Evolutionary conservation across 2,797 vertebrate genomes (phyloP).

Genomic region (Phalanger gymnotis): DNA sequence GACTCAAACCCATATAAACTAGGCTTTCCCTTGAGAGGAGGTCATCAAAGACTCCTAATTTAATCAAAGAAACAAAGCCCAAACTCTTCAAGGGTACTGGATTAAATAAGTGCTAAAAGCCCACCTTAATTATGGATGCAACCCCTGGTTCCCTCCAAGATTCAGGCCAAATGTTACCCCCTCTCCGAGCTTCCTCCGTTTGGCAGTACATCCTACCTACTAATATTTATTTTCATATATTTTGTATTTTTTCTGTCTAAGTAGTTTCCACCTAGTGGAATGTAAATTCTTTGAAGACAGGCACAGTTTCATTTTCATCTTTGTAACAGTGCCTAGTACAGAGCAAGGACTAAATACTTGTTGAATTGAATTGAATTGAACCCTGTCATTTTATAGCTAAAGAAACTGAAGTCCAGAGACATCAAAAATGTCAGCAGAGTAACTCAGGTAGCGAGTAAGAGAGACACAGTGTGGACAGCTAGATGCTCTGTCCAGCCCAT

Average conservation of each 20-base stretch:
- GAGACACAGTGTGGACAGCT: rapidly evolving
- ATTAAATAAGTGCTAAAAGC: no score
- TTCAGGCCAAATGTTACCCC: no score
- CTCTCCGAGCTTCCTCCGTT: not conserved
- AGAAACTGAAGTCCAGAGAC: not conserved
- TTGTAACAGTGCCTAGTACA: not conserved
- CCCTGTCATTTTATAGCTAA: not conserved
- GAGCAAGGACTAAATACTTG: not conserved
- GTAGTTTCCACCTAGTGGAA: not conserved
- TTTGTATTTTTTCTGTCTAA: not conserved
- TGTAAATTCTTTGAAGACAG: not conserved
- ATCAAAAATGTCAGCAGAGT: not conserved
- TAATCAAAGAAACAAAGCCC: no score
- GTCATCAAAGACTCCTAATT: no score
- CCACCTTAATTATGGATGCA: no score
- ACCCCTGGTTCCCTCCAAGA: not conserved
- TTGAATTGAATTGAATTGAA: not conserved
- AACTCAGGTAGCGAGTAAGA: not conserved
- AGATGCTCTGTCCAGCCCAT: not conserved
- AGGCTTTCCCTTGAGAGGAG: no score
- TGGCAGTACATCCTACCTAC: not conserved
- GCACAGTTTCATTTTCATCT: not conserved
- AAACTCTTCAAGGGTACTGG: no score
- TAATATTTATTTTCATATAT: not conserved
- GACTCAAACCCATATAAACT: no score